Percentiles rank a stretch among this genome's conserved stretches.
phyloP scores from a whole-genome alignment of 1,140 invertebrate species.

The Pachypsylla venusta region DNA sequence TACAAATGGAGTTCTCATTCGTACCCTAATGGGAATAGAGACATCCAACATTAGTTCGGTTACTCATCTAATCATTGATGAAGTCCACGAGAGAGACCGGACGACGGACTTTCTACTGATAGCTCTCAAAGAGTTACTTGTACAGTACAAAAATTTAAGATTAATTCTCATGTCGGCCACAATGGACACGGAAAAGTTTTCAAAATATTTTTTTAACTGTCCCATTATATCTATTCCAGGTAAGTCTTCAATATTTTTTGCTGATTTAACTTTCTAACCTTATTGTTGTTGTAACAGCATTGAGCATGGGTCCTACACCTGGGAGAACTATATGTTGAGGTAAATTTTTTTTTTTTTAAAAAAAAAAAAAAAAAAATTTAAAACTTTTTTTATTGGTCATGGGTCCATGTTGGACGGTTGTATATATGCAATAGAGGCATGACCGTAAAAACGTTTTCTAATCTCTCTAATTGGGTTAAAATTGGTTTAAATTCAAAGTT shows the following conservation, averaged over 20 bases:
- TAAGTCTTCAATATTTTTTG: background rate
- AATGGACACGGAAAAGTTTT: conserved; percentile 62
- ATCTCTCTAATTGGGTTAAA: too few relatives aligned
- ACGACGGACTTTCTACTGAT: conserved; percentile 86
- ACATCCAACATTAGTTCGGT: conserved; percentile 43
- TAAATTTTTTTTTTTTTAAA: background rate
- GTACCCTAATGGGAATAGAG: conserved; percentile 67
- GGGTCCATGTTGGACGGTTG: too few relatives aligned
- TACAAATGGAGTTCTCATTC: conserved; percentile 75
- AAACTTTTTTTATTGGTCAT: too few relatives aligned
- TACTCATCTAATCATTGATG: conserved; percentile 82
- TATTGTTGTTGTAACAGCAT: too few relatives aligned
- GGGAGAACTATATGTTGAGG: background rate
- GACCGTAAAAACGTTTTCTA: too few relatives aligned
- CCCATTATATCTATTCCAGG: conserved; percentile 42
- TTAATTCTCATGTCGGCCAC: conserved; percentile 93
- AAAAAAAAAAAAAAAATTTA: background rate
- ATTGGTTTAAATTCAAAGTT: too few relatives aligned
- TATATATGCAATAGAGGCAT: too few relatives aligned
- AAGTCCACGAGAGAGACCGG: conserved; percentile 81
- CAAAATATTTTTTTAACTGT: conserved; percentile 65
- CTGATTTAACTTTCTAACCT: conserved; percentile 6
- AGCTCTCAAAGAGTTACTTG: conserved; percentile 58
- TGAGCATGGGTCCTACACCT: background rate
- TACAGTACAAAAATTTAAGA: conserved; percentile 53